These are phyloP conservation scores for Latrodectus elegans DNA, from an alignment of 2,888 invertebrate species.

Conservation along the genomic window DNA sequence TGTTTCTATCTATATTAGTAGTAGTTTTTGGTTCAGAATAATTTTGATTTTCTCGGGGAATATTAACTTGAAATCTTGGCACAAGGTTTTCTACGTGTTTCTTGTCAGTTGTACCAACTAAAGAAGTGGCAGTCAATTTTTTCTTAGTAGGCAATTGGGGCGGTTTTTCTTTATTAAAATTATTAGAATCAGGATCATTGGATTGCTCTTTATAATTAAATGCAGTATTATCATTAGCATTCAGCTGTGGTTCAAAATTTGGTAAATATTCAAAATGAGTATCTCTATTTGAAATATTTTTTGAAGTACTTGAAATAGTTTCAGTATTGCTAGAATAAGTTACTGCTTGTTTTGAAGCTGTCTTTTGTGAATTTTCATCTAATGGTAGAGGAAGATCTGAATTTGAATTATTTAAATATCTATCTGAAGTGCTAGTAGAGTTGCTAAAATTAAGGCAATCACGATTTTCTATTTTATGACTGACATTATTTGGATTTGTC, in stretches of 20 bases:
- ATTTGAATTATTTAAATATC: too few species aligned
- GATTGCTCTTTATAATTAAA: neutral
- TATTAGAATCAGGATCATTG: neutral
- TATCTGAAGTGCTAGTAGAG: too few species aligned
- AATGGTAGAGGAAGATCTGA: too few species aligned
- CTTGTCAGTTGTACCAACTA: neutral
- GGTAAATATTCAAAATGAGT: too few species aligned
- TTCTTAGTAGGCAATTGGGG: constrained; percentile 61
- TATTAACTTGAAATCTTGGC: constrained; percentile 56
- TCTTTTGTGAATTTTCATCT: too few species aligned
- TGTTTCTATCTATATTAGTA: constrained; percentile 15
- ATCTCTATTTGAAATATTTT: too few species aligned
- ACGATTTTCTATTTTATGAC: too few species aligned
- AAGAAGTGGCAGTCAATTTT: constrained; percentile 31
- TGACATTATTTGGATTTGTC: too few species aligned
- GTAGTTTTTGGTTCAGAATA: constrained; percentile 11
- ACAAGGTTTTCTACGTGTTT: constrained; percentile 18
- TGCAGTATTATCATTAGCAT: neutral
- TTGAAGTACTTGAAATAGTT: too few species aligned
- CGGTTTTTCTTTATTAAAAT: constrained; percentile 40
- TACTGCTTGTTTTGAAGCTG: too few species aligned
- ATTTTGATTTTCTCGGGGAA: constrained; percentile 29
- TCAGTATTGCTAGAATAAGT: too few species aligned
- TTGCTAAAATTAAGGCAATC: too few species aligned
- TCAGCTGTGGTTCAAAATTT: neutral